Conservation (phyloP, 2,113 vertebrate species). For the Clarias gariepinus region DNA sequence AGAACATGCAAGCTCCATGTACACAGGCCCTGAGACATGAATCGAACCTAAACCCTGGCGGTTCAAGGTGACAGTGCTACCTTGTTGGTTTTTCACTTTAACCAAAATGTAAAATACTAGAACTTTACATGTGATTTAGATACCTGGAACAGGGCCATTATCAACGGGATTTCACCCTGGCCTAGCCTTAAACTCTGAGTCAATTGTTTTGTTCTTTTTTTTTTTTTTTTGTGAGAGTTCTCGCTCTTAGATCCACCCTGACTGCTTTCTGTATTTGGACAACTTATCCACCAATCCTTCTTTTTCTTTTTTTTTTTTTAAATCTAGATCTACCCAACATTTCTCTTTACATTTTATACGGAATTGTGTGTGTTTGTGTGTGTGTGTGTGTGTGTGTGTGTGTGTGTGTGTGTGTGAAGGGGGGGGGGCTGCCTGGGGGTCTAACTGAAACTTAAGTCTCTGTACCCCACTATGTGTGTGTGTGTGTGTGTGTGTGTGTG, state of each 20-base stretch:
- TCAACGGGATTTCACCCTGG: not conserved
- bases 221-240: not conserved
- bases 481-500: not conserved
- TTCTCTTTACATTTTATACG: not conserved
- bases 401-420: too few species aligned
- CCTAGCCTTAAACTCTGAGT: not conserved
- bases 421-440: not conserved
- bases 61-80: too few species aligned
- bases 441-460: constrained; percentile 10
- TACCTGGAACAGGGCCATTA: not conserved
- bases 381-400: too few species aligned
- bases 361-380: not conserved
- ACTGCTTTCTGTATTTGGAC: not conserved
- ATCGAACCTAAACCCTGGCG: too few species aligned
- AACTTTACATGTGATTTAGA: not conserved
- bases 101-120: not conserved
- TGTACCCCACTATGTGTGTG: not conserved
- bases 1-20: too few species aligned
- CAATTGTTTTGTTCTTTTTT: not conserved
- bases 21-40: too few species aligned
- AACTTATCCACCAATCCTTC: not conserved
- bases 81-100: not conserved
- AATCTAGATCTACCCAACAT: not conserved
- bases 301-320: not conserved
- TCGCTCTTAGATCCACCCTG: not conserved